Conservation (phyloP, 2,797 vertebrate species). For the Coccyzus lansbergi region DNA sequence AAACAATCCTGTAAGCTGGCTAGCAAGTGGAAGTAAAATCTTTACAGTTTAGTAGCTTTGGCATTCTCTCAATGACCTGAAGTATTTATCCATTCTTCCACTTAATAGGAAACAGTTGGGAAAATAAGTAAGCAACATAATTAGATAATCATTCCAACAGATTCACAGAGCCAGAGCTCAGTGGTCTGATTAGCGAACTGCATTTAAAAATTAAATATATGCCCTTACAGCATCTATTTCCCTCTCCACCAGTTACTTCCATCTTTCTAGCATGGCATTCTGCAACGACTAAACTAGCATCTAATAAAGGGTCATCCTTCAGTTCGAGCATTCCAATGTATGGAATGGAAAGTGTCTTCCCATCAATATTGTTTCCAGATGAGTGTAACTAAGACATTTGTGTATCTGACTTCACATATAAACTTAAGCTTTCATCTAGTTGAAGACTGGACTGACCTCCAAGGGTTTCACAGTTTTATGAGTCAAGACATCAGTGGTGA, state of each 20-base stretch:
- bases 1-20: constrained; percentile 17
- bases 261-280: not conserved
- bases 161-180: not conserved
- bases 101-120: not conserved
- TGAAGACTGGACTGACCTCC: not conserved
- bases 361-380: not conserved
- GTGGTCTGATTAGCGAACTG: not conserved
- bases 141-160: constrained; percentile 2
- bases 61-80: constrained; percentile 31
- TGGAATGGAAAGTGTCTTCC: not conserved
- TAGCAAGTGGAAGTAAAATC: constrained; percentile 34
- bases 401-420: not conserved
- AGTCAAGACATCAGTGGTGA: not conserved
- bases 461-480: not conserved
- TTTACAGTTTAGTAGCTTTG: constrained; percentile 41
- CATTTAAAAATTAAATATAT: not conserved
- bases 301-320: not conserved
- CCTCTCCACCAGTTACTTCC: not conserved
- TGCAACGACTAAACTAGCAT: not conserved
- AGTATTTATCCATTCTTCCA: constrained; percentile 30
- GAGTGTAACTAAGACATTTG: not conserved
- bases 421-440: not conserved
- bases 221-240: not conserved
- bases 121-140: not conserved
- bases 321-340: not conserved